These are phyloP conservation scores for Eonycteris spelaea DNA, from an alignment of 2,113 vertebrate genomes.

Conservation along the genomic window DNA sequence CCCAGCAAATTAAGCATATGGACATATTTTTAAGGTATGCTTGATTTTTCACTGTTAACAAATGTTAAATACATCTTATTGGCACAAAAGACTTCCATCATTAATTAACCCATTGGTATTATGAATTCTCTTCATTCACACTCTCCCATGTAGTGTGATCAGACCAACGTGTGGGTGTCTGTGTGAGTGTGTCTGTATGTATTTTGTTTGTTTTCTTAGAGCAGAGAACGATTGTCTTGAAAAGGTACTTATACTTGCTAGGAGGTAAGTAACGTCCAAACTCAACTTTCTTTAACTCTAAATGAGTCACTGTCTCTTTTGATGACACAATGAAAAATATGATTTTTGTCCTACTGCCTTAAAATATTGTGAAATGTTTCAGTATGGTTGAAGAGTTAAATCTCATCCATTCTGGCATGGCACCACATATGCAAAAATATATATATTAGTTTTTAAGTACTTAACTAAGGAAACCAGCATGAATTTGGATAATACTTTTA, in stretches of 20 bases:
- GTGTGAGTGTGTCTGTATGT: neutral
- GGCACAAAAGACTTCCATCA: neutral
- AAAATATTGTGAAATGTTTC: slow-evolving; percentile 6
- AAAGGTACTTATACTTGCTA: neutral
- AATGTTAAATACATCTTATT: slow-evolving; percentile 7
- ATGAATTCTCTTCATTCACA: neutral
- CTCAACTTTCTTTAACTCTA: neutral
- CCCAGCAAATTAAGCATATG: neutral
- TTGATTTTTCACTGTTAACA: neutral
- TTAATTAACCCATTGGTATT: neutral
- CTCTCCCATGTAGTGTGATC: neutral
- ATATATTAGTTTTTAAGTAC: neutral
- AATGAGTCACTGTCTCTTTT: neutral
- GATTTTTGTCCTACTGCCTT: neutral
- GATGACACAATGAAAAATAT: neutral
- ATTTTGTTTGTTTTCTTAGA: neutral
- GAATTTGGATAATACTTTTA: no score
- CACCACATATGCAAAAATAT: neutral
- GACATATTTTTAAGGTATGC: neutral
- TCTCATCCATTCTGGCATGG: neutral
- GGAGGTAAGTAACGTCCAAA: neutral
- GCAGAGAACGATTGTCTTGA: neutral
- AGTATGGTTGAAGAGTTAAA: neutral
- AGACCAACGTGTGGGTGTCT: neutral
- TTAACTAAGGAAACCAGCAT: neutral